These are phyloP conservation scores for Micromys minutus DNA, from an alignment of 2,113 vertebrate species.

Conservation along the genomic window DNA sequence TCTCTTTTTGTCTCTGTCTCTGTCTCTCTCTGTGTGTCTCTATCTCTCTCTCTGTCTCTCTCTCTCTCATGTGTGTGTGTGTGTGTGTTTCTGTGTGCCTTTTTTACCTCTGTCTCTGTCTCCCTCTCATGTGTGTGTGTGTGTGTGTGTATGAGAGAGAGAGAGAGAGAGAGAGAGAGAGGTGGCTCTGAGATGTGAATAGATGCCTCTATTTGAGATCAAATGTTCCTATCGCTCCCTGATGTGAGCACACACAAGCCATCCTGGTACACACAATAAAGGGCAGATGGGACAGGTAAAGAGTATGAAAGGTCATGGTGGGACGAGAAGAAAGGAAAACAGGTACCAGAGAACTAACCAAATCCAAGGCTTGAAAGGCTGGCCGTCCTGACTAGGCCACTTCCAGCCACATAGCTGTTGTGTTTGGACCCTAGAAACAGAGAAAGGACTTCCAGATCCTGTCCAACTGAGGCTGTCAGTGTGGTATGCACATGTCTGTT, in stretches of 20 bases:
- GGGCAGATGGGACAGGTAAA: neutral
- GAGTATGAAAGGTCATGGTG: neutral
- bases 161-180: neutral
- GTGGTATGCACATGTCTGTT: rapidly evolving
- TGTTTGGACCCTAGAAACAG: neutral
- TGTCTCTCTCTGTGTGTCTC: neutral
- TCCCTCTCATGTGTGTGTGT: neutral
- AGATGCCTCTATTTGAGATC: neutral
- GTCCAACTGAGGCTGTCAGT: neutral
- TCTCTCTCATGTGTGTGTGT: neutral
- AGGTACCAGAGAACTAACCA: neutral
- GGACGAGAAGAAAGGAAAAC: neutral
- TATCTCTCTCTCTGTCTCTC: neutral
- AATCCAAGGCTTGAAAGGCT: neutral
- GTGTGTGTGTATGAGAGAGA: neutral
- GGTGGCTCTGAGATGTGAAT: neutral
- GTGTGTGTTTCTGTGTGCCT: neutral
- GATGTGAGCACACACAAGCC: neutral
- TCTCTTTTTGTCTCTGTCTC: neutral
- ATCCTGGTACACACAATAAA: neutral
- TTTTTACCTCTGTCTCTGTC: neutral
- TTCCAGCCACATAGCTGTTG: neutral
- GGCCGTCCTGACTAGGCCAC: neutral
- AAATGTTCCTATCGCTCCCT: neutral
- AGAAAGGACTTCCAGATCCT: neutral